Conservation (phyloP, 1,140 invertebrate species). For the Papilio helenus region DNA sequence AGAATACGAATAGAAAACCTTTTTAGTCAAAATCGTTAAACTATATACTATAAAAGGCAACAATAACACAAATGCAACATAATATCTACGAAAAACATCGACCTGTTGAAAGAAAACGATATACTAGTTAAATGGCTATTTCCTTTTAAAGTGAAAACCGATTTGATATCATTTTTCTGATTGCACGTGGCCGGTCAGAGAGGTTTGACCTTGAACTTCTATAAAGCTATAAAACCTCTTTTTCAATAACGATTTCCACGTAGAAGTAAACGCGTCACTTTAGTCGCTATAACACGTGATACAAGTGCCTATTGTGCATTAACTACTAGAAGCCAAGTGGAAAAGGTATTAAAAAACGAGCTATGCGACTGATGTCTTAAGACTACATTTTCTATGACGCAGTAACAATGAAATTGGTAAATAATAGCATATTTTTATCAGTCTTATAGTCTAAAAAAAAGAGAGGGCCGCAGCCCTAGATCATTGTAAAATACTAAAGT, state of each 20-base stretch:
- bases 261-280: not conserved
- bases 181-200: not conserved
- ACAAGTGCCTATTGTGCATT: too few species aligned
- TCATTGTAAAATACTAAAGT: too few species aligned
- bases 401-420: not conserved
- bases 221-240: conserved; percentile 8
- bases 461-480: too few species aligned
- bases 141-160: not conserved
- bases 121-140: not conserved
- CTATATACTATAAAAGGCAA: too few species aligned
- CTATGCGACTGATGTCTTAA: not conserved
- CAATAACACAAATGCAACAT: too few species aligned
- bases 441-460: not conserved
- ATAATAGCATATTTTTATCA: too few species aligned
- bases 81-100: too few species aligned
- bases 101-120: not conserved
- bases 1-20: too few species aligned
- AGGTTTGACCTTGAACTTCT: not conserved
- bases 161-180: not conserved
- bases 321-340: too few species aligned
- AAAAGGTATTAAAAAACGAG: not conserved
- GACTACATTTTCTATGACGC: too few species aligned
- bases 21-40: too few species aligned
- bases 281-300: not conserved
- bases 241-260: not conserved